Evolutionary conservation across 1,140 invertebrate species (phyloP).

Genomic region (Nasonia vitripennis): DNA sequence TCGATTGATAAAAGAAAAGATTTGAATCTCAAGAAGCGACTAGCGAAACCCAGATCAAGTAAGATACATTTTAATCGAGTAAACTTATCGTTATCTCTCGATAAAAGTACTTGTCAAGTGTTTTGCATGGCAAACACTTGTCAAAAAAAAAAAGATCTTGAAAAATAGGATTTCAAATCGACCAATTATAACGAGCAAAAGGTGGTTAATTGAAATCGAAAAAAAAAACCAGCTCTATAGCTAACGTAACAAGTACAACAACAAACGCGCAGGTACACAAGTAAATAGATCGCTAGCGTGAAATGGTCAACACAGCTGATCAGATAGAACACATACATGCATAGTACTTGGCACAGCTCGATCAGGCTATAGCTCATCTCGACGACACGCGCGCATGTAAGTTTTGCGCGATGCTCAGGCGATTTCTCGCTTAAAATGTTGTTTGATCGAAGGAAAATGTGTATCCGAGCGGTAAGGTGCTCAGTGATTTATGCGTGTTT

Average conservation of each 20-base stretch:
- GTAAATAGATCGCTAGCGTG: not conserved
- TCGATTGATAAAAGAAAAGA: too few species aligned
- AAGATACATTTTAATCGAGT: too few species aligned
- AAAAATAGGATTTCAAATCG: too few species aligned
- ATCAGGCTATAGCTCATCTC: not conserved
- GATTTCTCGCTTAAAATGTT: not conserved
- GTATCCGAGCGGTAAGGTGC: too few species aligned
- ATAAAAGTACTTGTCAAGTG: too few species aligned
- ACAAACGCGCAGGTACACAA: not conserved
- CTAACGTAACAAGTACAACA: too few species aligned
- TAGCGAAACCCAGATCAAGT: too few species aligned
- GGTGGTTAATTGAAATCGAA: not conserved
- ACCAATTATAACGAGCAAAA: not conserved
- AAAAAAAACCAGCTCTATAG: not conserved
- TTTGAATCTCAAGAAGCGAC: too few species aligned
- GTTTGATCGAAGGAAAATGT: not conserved
- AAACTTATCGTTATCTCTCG: too few species aligned
- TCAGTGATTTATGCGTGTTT: not conserved
- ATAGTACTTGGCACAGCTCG: not conserved
- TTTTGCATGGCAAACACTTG: too few species aligned
- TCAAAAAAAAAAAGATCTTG: too few species aligned
- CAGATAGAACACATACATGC: not conserved
- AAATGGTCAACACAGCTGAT: constrained; percentile 15
- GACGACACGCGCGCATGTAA: not conserved
- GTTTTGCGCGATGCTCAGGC: not conserved